phyloP scores from a whole-genome alignment of 2,888 invertebrate genomes.

The Hirtodrosophila confusa region DNA sequence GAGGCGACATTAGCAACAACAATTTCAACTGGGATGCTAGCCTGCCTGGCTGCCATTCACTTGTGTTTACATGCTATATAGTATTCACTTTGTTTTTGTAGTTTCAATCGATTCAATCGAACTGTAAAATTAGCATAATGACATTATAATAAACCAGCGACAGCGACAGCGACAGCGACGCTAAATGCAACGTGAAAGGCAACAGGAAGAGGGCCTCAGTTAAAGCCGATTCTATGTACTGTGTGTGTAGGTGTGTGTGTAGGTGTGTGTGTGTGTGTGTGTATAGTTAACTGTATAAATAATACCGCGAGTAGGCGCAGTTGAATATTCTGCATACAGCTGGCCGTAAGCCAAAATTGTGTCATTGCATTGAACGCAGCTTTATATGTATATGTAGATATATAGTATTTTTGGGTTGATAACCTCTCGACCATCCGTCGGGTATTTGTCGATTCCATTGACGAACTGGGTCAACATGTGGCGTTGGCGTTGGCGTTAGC shows the following conservation, averaged over 20 bases:
- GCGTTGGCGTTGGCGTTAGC: slow-evolving; percentile 22
- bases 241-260: slow-evolving; percentile 17
- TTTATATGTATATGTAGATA: background rate
- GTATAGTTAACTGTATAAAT: slow-evolving; percentile 38
- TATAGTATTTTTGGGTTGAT: slow-evolving; percentile 60
- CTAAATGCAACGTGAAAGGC: slow-evolving; percentile 48
- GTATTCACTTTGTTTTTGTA: slow-evolving; percentile 37
- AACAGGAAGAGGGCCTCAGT: slow-evolving; percentile 25
- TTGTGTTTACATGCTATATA: slow-evolving; percentile 23
- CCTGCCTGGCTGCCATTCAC: slow-evolving; percentile 60
- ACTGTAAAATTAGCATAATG: slow-evolving; percentile 75
- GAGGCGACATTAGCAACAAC: slow-evolving; percentile 62
- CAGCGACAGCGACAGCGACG: slow-evolving; percentile 51
- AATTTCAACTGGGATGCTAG: slow-evolving; percentile 39
- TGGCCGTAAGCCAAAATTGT: slow-evolving; percentile 62
- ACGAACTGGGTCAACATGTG: slow-evolving; percentile 73
- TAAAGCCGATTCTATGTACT: slow-evolving; percentile 27
- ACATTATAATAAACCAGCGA: slow-evolving; percentile 77
- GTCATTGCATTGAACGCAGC: slow-evolving; percentile 69
- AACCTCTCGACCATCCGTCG: slow-evolving; percentile 51
- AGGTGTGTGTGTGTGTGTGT: slow-evolving; percentile 9
- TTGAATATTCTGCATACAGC: slow-evolving; percentile 57
- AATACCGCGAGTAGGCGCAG: slow-evolving; percentile 42
- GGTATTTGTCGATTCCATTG: slow-evolving; percentile 72
- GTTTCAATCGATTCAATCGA: slow-evolving; percentile 50